phyloP scores from a whole-genome alignment of 1,140 invertebrate genomes.

The Lasioglossum albipes region DNA sequence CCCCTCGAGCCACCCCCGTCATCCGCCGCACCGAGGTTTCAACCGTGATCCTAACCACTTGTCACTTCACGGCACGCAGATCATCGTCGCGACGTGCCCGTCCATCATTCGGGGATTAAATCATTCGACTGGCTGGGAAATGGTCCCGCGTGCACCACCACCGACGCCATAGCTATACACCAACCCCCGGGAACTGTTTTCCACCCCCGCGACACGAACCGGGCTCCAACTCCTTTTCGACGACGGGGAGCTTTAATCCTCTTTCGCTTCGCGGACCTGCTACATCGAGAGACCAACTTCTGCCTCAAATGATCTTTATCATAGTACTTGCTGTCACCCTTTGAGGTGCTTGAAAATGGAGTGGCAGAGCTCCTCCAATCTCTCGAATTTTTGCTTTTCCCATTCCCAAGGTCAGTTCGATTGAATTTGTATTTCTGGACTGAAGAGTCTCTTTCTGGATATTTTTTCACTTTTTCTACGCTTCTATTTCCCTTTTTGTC shows the following conservation, averaged over 20 bases:
- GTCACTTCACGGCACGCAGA: constrained; percentile 78
- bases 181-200: no score
- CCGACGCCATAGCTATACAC: not conserved
- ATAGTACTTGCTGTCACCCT: no score
- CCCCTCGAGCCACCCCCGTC: constrained; percentile 37
- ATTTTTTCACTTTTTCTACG: no score
- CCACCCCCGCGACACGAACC: not conserved
- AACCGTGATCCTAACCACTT: constrained; percentile 79
- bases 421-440: no score
- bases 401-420: no score
- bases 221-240: constrained; percentile 8
- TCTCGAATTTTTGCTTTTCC: no score
- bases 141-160: constrained; percentile 39
- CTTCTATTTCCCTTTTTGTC: no score
- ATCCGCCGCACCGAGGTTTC: constrained; percentile 68
- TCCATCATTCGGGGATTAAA: constrained; percentile 79
- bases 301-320: no score
- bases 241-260: not conserved
- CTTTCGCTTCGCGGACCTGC: not conserved
- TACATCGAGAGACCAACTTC: not conserved
- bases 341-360: no score
- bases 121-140: constrained; percentile 70
- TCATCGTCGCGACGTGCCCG: constrained; percentile 83
- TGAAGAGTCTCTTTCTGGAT: no score
- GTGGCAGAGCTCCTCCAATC: no score